These are phyloP conservation scores for Theropithecus gelada DNA, from an alignment of 2,113 vertebrate genomes.

Conservation along the genomic window DNA sequence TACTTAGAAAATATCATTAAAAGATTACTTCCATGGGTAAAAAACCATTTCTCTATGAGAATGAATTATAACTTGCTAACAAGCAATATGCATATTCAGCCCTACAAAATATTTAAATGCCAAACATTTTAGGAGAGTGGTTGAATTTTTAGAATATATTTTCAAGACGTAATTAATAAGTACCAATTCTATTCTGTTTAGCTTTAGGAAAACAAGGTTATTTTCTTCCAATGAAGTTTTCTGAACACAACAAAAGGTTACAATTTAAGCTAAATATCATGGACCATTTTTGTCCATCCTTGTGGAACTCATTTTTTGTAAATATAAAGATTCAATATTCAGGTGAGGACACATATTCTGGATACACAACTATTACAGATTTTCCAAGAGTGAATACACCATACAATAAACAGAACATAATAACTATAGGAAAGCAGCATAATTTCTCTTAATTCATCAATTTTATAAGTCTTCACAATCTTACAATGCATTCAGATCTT, in stretches of 20 bases:
- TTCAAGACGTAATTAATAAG: background rate
- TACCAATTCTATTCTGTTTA: background rate
- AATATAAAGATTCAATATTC: background rate
- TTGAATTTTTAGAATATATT: background rate
- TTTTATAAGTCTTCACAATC: background rate
- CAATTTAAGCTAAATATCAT: background rate
- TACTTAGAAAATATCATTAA: background rate
- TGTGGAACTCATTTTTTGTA: conserved; percentile 10
- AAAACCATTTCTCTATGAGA: background rate
- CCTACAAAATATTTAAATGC: background rate
- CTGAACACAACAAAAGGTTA: background rate
- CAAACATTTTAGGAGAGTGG: background rate
- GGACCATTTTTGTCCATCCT: background rate
- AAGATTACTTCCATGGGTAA: background rate
- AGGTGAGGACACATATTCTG: background rate
- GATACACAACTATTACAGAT: background rate
- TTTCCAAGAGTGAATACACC: background rate
- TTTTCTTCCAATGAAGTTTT: conserved; percentile 14
- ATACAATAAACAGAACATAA: background rate
- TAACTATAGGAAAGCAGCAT: background rate
- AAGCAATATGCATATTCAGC: background rate
- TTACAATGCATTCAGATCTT: background rate
- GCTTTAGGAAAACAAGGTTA: background rate
- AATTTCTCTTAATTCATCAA: background rate
- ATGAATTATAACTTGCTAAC: background rate